These are phyloP conservation scores for Chloroclysta siterata DNA, from an alignment of 2,888 invertebrate genomes.

Conservation along the genomic window DNA sequence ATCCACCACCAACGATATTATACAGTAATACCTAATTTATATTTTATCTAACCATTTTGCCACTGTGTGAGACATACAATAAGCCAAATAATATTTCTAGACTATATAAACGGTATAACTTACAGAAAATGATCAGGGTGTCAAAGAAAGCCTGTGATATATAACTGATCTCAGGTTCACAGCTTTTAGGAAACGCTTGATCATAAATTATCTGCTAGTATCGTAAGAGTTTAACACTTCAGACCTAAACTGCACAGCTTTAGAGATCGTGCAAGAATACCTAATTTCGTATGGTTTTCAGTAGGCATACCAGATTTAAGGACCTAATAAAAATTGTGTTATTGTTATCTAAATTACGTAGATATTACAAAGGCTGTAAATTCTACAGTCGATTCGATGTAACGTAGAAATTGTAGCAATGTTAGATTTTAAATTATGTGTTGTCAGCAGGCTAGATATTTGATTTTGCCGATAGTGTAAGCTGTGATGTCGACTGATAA, in stretches of 20 bases:
- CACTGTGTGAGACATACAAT: constrained; percentile 7
- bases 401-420: constrained; percentile 29
- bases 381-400: constrained; percentile 46
- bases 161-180: constrained; percentile 43
- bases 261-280: constrained; percentile 1
- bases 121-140: constrained; percentile 27
- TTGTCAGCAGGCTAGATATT: constrained; percentile 60
- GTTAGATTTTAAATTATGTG: constrained; percentile 42
- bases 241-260: constrained; percentile 19
- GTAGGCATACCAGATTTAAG: constrained; percentile 16
- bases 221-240: constrained; percentile 29
- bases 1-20: background rate
- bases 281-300: constrained; percentile 26
- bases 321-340: background rate
- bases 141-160: constrained; percentile 41
- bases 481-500: constrained; percentile 82
- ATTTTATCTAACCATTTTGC: constrained; percentile 17
- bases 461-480: constrained; percentile 71
- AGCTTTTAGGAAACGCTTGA: constrained; percentile 28
- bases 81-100: constrained; percentile 28
- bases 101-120: constrained; percentile 16
- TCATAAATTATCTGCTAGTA: constrained; percentile 18
- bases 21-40: background rate
- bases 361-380: constrained; percentile 48
- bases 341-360: constrained; percentile 20